Evolutionary conservation across 2,888 invertebrate species (phyloP).

Genomic region (Troides aeacus): DNA sequence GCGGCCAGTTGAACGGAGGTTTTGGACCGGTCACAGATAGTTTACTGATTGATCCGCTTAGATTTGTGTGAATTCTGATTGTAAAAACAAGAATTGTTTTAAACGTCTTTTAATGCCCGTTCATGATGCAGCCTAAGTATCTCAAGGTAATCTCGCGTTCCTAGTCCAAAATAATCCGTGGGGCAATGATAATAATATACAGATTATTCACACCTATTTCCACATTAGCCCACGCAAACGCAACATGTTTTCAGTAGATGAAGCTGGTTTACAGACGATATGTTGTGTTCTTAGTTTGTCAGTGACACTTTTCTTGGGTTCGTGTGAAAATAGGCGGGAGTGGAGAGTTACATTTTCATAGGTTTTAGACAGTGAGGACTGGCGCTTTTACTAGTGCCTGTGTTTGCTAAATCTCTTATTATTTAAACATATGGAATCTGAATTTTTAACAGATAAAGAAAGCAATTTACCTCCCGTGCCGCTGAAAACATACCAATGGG

Average conservation of each 20-base stretch:
- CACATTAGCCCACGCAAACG: constrained; percentile 77
- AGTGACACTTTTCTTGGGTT: constrained; percentile 63
- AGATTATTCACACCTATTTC: constrained; percentile 78
- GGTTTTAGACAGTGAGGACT: constrained; percentile 42
- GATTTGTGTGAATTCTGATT: constrained; percentile 48
- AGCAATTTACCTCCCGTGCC: constrained; percentile 83
- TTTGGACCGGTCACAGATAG: constrained; percentile 71
- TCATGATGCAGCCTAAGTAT: constrained; percentile 51
- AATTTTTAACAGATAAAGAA: constrained; percentile 76
- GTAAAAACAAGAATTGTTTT: constrained; percentile 53
- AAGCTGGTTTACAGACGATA: constrained; percentile 73
- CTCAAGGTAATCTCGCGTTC: constrained; percentile 71
- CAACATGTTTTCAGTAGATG: constrained; percentile 73
- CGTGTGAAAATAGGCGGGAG: constrained; percentile 46
- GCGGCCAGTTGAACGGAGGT: constrained; percentile 74
- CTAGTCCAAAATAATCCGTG: constrained; percentile 65
- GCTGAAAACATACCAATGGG: constrained; percentile 89
- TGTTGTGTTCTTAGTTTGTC: constrained; percentile 76
- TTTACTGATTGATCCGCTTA: constrained; percentile 49
- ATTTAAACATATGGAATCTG: constrained; percentile 77
- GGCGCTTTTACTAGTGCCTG: constrained; percentile 29
- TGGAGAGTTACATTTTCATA: constrained; percentile 25
- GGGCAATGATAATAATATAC: constrained; percentile 69
- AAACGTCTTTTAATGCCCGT: constrained; percentile 51
- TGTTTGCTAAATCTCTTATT: constrained; percentile 40